Evolutionary conservation across 2,113 vertebrate species (phyloP).

Genomic region (Melanotaenia duboulayi): DNA sequence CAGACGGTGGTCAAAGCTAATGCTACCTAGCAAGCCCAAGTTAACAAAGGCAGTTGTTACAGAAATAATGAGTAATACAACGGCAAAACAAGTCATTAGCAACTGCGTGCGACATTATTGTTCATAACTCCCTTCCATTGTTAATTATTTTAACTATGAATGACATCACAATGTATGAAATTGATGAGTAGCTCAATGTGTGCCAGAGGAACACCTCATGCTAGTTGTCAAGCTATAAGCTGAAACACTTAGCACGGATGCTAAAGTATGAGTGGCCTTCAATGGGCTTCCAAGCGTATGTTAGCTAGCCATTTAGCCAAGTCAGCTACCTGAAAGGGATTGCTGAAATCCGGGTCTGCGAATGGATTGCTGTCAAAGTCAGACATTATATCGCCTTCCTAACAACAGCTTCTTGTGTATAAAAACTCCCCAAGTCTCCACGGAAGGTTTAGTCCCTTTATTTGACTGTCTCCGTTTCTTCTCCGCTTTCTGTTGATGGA

Average conservation of each 20-base stretch:
- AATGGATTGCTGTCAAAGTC: slow-evolving; percentile 99
- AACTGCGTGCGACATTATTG: background rate
- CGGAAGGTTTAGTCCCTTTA: slow-evolving; percentile 34
- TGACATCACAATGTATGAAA: background rate
- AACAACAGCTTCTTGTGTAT: slow-evolving; percentile 17
- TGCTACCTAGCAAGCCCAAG: slow-evolving; percentile 7
- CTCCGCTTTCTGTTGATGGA: slow-evolving; percentile 70
- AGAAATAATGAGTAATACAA: background rate
- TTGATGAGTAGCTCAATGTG: background rate
- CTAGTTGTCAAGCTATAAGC: slow-evolving; percentile 37
- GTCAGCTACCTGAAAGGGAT: slow-evolving; percentile 93
- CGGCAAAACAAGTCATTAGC: background rate
- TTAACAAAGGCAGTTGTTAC: slow-evolving; percentile 10
- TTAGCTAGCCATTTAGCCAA: slow-evolving; percentile 30
- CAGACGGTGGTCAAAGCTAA: slow-evolving; percentile 20
- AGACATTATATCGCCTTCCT: slow-evolving; percentile 85
- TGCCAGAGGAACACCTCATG: slow-evolving; percentile 6
- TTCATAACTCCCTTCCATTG: background rate
- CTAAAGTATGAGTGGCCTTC: slow-evolving; percentile 44
- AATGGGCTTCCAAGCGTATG: slow-evolving; percentile 11
- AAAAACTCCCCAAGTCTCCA: slow-evolving; percentile 45
- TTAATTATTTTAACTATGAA: background rate
- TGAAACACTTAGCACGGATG: slow-evolving; percentile 23
- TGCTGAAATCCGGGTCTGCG: slow-evolving; percentile 96
- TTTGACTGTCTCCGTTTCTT: slow-evolving; percentile 61